A percentile compares a stretch with the other conserved stretches of the same genome.
These are phyloP conservation scores for Megastigmus dorsalis DNA, from an alignment of 2,888 invertebrate species.

Conservation along the genomic window DNA sequence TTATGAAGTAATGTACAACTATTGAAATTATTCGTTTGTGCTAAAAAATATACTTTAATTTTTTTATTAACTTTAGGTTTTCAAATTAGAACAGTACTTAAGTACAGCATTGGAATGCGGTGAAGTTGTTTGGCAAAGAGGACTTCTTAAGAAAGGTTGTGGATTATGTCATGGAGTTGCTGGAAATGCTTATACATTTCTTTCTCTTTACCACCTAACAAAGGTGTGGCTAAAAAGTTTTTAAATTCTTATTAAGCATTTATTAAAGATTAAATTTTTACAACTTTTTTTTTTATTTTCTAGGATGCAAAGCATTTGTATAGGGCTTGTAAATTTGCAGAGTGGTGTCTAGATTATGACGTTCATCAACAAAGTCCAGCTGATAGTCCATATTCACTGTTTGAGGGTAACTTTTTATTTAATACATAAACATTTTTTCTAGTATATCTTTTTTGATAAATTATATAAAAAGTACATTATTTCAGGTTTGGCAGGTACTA, in stretches of 20 bases:
- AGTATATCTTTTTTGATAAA: no score
- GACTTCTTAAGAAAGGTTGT: slow-evolving; percentile 88
- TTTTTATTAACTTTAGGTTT: slow-evolving; percentile 77
- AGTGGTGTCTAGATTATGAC: slow-evolving; percentile 87
- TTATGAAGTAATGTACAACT: slow-evolving; percentile 76
- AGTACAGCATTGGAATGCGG: slow-evolving; percentile 82
- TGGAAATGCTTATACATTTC: slow-evolving; percentile 90
- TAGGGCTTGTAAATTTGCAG: slow-evolving; percentile 85
- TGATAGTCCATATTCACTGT: slow-evolving; percentile 88
- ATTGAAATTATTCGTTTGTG: background rate
- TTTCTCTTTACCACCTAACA: slow-evolving; percentile 86
- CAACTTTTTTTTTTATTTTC: slow-evolving; percentile 56
- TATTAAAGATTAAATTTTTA: slow-evolving; percentile 21
- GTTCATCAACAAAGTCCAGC: slow-evolving; percentile 79
- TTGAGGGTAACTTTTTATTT: slow-evolving; percentile 79
- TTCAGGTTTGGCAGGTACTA: slow-evolving; percentile 82
- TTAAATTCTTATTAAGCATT: background rate
- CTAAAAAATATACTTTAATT: background rate
- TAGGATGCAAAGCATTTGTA: slow-evolving; percentile 84
- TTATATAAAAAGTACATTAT: slow-evolving; percentile 40
- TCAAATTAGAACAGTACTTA: slow-evolving; percentile 81
- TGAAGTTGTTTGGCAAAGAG: slow-evolving; percentile 88
- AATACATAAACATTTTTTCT: background rate
- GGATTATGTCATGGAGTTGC: slow-evolving; percentile 92
- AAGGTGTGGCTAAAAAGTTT: slow-evolving; percentile 73